Conservation (phyloP, 2,113 vertebrate species). For the Rostratula benghalensis region DNA sequence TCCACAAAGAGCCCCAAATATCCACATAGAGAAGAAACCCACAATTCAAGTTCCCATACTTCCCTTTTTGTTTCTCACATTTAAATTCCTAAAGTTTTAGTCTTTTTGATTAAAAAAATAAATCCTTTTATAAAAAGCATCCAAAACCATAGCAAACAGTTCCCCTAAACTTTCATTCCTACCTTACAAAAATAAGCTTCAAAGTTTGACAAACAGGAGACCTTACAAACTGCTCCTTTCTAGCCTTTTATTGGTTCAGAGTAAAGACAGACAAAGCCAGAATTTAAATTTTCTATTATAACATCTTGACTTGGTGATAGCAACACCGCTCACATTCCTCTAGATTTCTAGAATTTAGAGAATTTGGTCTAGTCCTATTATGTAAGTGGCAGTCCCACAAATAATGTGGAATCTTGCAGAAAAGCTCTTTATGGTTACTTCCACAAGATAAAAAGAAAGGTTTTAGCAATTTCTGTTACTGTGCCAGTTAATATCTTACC, state of each 20-base stretch:
- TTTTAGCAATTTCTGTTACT: not conserved
- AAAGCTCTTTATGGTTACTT: not conserved
- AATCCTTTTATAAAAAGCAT: not conserved
- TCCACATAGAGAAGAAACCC: not conserved
- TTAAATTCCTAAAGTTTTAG: not conserved
- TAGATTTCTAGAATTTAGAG: not conserved
- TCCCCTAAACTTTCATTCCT: not conserved
- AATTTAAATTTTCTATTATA: not conserved
- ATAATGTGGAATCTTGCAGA: not conserved
- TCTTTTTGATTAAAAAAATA: not conserved
- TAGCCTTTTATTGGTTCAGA: not conserved
- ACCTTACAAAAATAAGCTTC: not conserved
- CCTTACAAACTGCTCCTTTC: not conserved
- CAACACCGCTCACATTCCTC: not conserved
- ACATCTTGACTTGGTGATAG: not conserved
- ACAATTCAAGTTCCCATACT: not conserved
- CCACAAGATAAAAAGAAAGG: not conserved
- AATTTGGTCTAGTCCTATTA: not conserved
- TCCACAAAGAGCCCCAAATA: not conserved
- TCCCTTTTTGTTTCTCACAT: not conserved
- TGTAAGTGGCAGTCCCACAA: not conserved
- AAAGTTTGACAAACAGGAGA: not conserved
- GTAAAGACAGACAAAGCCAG: not conserved
- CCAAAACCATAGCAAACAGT: not conserved
- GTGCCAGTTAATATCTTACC: not conserved